Evolutionary conservation across 2,797 vertebrate genomes (phyloP).

Genomic region (Alcedo atthis): DNA sequence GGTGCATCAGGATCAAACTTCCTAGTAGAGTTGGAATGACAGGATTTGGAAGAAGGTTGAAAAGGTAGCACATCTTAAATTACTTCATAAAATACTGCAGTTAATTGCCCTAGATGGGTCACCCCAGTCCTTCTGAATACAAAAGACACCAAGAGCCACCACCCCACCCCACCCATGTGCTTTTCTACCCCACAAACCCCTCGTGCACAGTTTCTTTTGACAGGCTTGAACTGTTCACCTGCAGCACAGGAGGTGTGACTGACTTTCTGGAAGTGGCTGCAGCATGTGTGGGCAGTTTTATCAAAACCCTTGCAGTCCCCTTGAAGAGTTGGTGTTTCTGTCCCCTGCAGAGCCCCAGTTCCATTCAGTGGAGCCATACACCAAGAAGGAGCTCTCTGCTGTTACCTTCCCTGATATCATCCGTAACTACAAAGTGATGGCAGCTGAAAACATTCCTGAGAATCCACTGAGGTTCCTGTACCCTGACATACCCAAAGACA

Average conservation of each 20-base stretch:
- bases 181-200: not conserved
- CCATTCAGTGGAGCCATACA: conserved; percentile 96
- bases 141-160: not conserved
- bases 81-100: not conserved
- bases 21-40: not conserved
- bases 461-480: conserved; percentile 93
- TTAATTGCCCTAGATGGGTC: not conserved
- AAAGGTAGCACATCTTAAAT: not conserved
- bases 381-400: conserved; percentile 91
- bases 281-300: not conserved
- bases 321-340: not conserved
- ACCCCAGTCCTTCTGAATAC: not conserved
- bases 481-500: conserved; percentile 90
- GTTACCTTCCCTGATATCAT: conserved; percentile 96
- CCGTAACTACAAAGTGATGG: conserved; percentile 97
- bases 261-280: not conserved
- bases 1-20: not conserved
- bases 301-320: not conserved
- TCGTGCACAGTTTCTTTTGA: not conserved
- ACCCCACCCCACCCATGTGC: rapidly evolving
- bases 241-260: not conserved
- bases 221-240: not conserved
- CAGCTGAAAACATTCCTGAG: conserved; percentile 94
- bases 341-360: conserved; percentile 80
- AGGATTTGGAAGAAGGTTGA: not conserved